Percentiles rank a stretch among this genome's conserved stretches.
Evolutionary conservation across 2,113 vertebrate species (phyloP).

Genomic region (Brachyistius frenatus): DNA sequence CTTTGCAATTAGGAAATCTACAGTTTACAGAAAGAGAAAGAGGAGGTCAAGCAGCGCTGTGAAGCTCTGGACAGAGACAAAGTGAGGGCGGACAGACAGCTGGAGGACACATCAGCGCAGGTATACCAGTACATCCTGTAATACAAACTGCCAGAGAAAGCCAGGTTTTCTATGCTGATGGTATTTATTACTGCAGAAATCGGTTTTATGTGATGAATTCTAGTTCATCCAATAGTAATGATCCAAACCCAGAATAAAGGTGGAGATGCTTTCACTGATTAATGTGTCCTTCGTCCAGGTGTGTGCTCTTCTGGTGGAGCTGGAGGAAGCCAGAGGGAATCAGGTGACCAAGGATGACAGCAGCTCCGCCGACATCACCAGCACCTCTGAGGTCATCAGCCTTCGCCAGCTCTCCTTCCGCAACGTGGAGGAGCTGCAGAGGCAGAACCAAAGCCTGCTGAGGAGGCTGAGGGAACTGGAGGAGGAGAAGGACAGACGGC

Average conservation of each 20-base stretch:
- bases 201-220: too few relatives aligned
- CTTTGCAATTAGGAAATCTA: slow-evolving; percentile 89
- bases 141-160: background rate
- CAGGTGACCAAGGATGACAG: slow-evolving; percentile 88
- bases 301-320: slow-evolving; percentile 90
- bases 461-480: slow-evolving; percentile 90
- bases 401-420: slow-evolving; percentile 89
- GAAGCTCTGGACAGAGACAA: slow-evolving; percentile 90
- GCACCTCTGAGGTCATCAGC: slow-evolving; percentile 90
- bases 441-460: slow-evolving; percentile 93
- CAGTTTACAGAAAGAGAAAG: slow-evolving; percentile 89
- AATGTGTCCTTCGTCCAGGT: slow-evolving; percentile 79
- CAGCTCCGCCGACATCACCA: slow-evolving; percentile 91
- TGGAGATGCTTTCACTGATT: background rate
- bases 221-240: too few relatives aligned
- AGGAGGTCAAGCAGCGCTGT: slow-evolving; percentile 89
- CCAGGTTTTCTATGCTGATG: too few relatives aligned
- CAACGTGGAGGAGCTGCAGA: slow-evolving; percentile 94
- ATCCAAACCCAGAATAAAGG: background rate
- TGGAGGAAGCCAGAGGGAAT: slow-evolving; percentile 93
- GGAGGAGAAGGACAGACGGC: slow-evolving; percentile 89
- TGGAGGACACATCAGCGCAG: slow-evolving; percentile 88
- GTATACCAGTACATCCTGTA: slow-evolving; percentile 25
- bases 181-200: too few relatives aligned
- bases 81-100: slow-evolving; percentile 88